Evolutionary conservation across 2,113 vertebrate genomes (phyloP), one percentile per base, ranked within the genome.

Genomic region (Castor canadensis): DNA sequence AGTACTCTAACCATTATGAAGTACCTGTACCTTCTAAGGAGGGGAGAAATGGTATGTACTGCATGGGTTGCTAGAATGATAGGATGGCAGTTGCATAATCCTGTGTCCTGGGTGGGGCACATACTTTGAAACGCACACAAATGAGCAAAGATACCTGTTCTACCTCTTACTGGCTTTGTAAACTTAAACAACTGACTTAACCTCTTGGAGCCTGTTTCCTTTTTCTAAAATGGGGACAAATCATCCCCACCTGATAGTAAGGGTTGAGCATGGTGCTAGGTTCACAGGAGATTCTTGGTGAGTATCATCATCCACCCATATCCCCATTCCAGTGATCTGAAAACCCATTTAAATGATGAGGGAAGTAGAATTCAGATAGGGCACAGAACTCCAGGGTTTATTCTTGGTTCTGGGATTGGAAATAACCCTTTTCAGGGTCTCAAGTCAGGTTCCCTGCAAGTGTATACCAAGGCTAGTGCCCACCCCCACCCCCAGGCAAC

Each of bases 101-200:
- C 69, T 94, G 38, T 94, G 72, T 95, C 56, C 72, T 88, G 56
- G 45, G 52, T 95, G 72, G 54, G 72, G 77, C 72, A 91, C 38
- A 91, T 85, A 91, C 67, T 95, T 93, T 86, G 92, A 97, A 93
- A 87, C 24, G 94, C 80, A 95, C 81, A 93, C 54, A 96, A 97
- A 95, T 86, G 82, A 95, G 47, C 66, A 72, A 96, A 93, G 54
- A 72, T 91, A 85, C 43, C 86, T 86, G n/a, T 96, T 94, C 72
- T 93, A 87, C 67, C 40, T 95, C 77, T 94, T 96, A 84, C 87
- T 95, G 45, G 17, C 52, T 94, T 94, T 95, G 84, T 87, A 92
- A 45, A 93, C 67, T 80, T 91, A 64, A 96, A 85, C 66, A 91
- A 89, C 54, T 76, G 64, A 81, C 38, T 92, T 93, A 94, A 89